Evolutionary conservation across 1,140 invertebrate genomes (phyloP).

Genomic region (Drosophila bipectinata): DNA sequence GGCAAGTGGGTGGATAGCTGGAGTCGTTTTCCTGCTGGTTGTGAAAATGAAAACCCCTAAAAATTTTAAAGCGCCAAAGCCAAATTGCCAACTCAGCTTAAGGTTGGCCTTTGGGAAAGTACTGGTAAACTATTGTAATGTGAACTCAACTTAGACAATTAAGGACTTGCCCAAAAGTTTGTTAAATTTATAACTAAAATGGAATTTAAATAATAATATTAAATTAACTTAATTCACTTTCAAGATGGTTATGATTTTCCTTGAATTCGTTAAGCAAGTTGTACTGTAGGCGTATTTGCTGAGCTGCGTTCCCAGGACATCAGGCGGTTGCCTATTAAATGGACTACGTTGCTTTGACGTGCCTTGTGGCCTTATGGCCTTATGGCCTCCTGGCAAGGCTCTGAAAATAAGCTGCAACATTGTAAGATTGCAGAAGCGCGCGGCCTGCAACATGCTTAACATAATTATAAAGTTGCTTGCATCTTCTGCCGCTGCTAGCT

Average conservation of each 20-base stretch:
- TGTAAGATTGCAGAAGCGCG: constrained; percentile 40
- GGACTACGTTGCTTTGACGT: constrained; percentile 46
- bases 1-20: constrained; percentile 23
- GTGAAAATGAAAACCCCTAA: constrained; percentile 53
- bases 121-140: not conserved
- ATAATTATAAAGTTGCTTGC: constrained; percentile 77
- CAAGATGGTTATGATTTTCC: not conserved
- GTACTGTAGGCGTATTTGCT: constrained; percentile 15
- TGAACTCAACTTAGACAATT: not conserved
- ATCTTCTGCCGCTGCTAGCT: constrained; percentile 11
- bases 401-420: constrained; percentile 59
- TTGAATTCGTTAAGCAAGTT: not conserved
- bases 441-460: constrained; percentile 73
- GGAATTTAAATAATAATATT: not conserved
- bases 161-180: not conserved
- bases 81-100: constrained; percentile 61
- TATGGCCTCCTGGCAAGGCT: constrained; percentile 39
- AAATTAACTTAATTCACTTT: not conserved
- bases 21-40: constrained; percentile 36
- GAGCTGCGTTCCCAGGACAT: constrained; percentile 28
- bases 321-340: constrained; percentile 50
- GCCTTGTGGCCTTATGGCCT: constrained; percentile 38
- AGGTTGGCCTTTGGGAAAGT: constrained; percentile 11
- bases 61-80: constrained; percentile 62
- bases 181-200: not conserved